A percentile compares a stretch with the other conserved stretches of the same genome.
Conservation (phyloP, 2,797 vertebrate species). For the Pampus argenteus region DNA sequence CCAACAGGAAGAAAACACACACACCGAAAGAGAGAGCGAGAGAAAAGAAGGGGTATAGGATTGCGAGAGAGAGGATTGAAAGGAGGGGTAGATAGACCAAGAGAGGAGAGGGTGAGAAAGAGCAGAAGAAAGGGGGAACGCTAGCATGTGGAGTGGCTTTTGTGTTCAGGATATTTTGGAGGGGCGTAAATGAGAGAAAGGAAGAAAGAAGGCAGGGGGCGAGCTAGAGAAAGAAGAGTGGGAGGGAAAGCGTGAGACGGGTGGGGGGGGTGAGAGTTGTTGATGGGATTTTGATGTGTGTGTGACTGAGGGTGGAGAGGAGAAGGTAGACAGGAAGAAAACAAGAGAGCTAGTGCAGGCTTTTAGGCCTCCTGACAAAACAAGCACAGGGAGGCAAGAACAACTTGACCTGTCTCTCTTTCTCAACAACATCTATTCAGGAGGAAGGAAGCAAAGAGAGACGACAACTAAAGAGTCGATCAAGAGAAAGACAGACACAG, state of each 20-base stretch:
- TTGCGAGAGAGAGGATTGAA: conserved; percentile 36
- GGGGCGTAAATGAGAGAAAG: conserved; percentile 62
- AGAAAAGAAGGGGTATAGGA: conserved; percentile 35
- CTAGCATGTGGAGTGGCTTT: conserved; percentile 67
- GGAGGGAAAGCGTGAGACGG: conserved; percentile 51
- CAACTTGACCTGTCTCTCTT: conserved; percentile 57
- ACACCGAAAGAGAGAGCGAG: conserved; percentile 38
- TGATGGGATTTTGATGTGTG: conserved; percentile 74
- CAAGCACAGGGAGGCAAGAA: conserved; percentile 44
- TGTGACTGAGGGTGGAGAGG: conserved; percentile 67
- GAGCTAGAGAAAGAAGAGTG: conserved; percentile 43
- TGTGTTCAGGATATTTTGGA: conserved; percentile 71
- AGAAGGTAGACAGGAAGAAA: conserved; percentile 72
- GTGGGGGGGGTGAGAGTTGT: conserved; percentile 66
- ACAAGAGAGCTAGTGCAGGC: conserved; percentile 42
- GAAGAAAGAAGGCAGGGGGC: conserved; percentile 46
- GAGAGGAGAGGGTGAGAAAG: conserved; percentile 44
- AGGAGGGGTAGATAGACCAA: conserved; percentile 56
- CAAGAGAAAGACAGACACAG: conserved; percentile 27
- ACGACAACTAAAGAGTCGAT: conserved; percentile 31
- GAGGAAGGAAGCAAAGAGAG: conserved; percentile 67
- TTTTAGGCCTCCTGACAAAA: conserved; percentile 48
- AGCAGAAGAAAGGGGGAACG: conserved; percentile 49
- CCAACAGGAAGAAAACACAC: conserved; percentile 69
- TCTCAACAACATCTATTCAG: conserved; percentile 61